Percentiles rank a stretch among this genome's conserved stretches.
These are phyloP conservation scores for Delichon dasypus DNA, from an alignment of 2,797 vertebrate species.

Conservation along the genomic window DNA sequence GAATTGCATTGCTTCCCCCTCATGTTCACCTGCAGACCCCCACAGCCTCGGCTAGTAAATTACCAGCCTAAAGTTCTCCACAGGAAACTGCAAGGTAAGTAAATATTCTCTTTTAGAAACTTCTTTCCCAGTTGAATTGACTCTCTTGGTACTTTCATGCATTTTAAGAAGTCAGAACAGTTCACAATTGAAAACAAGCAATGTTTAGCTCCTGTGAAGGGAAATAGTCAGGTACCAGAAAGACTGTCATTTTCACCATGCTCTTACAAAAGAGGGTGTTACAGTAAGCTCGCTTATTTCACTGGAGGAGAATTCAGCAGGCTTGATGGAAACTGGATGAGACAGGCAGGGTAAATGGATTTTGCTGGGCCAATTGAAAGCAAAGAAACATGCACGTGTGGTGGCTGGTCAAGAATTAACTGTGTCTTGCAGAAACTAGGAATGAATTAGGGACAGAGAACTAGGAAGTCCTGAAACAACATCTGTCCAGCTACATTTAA, in stretches of 20 bases:
- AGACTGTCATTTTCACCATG: slow-evolving; percentile 57
- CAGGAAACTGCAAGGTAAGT: not conserved
- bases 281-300: slow-evolving; percentile 68
- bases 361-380: slow-evolving; percentile 56
- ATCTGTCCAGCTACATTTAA: not conserved
- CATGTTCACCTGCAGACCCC: rapidly evolving
- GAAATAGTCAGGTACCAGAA: slow-evolving; percentile 56
- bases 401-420: slow-evolving; percentile 35
- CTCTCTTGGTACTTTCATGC: slow-evolving; percentile 42
- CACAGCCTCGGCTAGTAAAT: not conserved
- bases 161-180: slow-evolving; percentile 52
- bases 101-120: slow-evolving; percentile 33
- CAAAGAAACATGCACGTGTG: not conserved
- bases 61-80: not conserved
- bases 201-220: slow-evolving; percentile 50
- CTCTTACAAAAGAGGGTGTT: slow-evolving; percentile 61
- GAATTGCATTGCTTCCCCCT: not conserved
- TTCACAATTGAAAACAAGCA: slow-evolving; percentile 57
- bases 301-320: slow-evolving; percentile 46
- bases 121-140: slow-evolving; percentile 4
- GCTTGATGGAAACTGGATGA: slow-evolving; percentile 61
- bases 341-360: slow-evolving; percentile 68
- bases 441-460: slow-evolving; percentile 11
- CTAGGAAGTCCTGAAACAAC: not conserved
- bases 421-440: not conserved